Conservation (phyloP, 1,140 invertebrate species). For the Ooceraea biroi region DNA sequence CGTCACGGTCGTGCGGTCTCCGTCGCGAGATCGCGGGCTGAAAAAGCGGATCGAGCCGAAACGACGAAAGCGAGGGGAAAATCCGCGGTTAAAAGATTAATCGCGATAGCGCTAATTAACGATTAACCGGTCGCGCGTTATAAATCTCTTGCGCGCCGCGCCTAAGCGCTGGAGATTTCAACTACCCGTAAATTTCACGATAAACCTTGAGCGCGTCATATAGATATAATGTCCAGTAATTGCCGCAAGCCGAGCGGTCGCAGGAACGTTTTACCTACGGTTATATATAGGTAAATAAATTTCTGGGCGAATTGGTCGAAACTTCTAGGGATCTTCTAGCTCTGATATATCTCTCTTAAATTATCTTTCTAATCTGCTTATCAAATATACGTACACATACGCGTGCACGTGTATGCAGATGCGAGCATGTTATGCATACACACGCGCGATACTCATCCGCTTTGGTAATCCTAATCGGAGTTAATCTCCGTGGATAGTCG, state of each 20-base stretch:
- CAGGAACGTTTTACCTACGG: constrained; percentile 43
- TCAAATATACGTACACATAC: no score
- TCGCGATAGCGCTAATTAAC: constrained; percentile 60
- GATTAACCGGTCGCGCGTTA: constrained; percentile 37
- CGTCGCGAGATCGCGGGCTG: constrained; percentile 36
- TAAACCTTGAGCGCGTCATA: constrained; percentile 47
- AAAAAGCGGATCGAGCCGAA: constrained; percentile 42
- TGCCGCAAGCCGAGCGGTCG: constrained; percentile 27
- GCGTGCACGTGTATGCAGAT: no score
- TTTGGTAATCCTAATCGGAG: neutral
- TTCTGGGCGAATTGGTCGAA: constrained; percentile 29
- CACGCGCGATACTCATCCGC: neutral
- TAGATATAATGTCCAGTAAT: constrained; percentile 57
- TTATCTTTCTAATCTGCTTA: neutral
- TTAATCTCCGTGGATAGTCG: neutral
- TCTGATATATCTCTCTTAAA: neutral
- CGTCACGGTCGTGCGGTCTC: constrained; percentile 43
- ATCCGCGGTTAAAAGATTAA: constrained; percentile 38
- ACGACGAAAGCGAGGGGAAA: constrained; percentile 40
- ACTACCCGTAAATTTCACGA: constrained; percentile 47
- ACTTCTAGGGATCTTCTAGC: neutral
- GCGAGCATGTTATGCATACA: no score
- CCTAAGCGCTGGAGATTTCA: constrained; percentile 22
- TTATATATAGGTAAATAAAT: constrained; percentile 56
- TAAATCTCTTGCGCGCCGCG: constrained; percentile 39